Base-by-base conservation (phyloP, 2,888 invertebrate species). In the Apamea epomidion region DNA sequence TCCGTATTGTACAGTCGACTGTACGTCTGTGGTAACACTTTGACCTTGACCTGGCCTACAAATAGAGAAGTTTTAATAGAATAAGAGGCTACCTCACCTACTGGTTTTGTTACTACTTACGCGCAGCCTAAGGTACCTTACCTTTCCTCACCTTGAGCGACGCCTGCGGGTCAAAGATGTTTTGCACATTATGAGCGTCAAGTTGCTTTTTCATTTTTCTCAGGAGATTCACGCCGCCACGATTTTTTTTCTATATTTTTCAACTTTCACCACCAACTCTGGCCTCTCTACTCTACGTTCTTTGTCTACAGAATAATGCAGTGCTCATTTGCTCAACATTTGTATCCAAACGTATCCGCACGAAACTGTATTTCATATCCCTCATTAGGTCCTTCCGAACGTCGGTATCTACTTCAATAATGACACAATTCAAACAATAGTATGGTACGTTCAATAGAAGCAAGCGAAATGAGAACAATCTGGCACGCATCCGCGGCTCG, bases 401-500 rank as follows among this genome's bases (percentile, higher is more conserved):
- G 42, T 42, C 4, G 37, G 70, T 78, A 67, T 18, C 48, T 76
- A 72, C 78, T 70, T 87, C 78, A 90, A 89, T 89, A 83, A 88
- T 83, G 90, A 90, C 90, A 78, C 84, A 87, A 81, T 78, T 72
- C 84, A 84, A 74, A 87, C 82, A 81, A 81, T 76, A 65, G 80
- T 78, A 32, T 42, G 25, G 37, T 78, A 48, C 64, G 71, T 85
- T 71, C 78, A 82, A 86, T 89, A 82, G 78, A 83, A 84, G 84
- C 86, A 89, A 87, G 80, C 76, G 54, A 83, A 85, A 87, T 84
- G 83, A 87, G 83, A 90, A 85, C 87, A 88, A 90, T 80, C 86
- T 78, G 58, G 84, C 89, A 88, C 86, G 88, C 90, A 90, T 87
- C 85, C 78, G 70, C 65, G 65, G 87, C 74, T 75, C 67, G 69